Evolutionary conservation across 2,113 vertebrate species (phyloP).

Genomic region (Potamarius usumacintae): DNA sequence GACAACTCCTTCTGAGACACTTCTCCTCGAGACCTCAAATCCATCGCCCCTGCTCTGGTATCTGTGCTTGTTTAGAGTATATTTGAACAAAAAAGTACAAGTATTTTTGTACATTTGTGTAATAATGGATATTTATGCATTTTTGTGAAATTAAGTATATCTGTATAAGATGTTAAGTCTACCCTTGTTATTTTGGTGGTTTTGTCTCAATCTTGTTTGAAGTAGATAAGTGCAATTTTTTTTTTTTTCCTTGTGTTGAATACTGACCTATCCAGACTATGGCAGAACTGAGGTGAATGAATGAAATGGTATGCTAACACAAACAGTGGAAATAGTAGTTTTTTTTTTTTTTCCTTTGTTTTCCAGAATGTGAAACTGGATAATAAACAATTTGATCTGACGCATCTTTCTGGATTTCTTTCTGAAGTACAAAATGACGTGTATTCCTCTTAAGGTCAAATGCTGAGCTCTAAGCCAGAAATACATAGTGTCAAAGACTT

Average conservation of each 20-base stretch:
- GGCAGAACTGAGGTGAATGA: slow-evolving; percentile 47
- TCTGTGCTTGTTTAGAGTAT: slow-evolving; percentile 53
- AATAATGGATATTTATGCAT: slow-evolving; percentile 61
- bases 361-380: slow-evolving; percentile 61
- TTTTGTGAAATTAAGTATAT: slow-evolving; percentile 59
- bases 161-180: slow-evolving; percentile 55
- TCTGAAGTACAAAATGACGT: background rate
- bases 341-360: background rate
- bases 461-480: background rate
- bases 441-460: slow-evolving; percentile 1
- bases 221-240: slow-evolving; percentile 54
- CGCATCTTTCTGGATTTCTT: slow-evolving; percentile 7
- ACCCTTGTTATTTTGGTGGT: slow-evolving; percentile 46
- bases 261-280: slow-evolving; percentile 53
- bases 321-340: background rate
- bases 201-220: slow-evolving; percentile 49
- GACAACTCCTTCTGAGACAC: slow-evolving; percentile 15
- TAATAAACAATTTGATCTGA: slow-evolving; percentile 57
- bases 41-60: slow-evolving; percentile 31
- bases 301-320: slow-evolving; percentile 55
- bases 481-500: background rate
- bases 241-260: slow-evolving; percentile 41
- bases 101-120: slow-evolving; percentile 58
- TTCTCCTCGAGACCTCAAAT: slow-evolving; percentile 24
- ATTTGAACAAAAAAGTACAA: slow-evolving; percentile 57